Evolutionary conservation across 1,140 invertebrate species (phyloP).

Genomic region (Ostrea denselamellosa): DNA sequence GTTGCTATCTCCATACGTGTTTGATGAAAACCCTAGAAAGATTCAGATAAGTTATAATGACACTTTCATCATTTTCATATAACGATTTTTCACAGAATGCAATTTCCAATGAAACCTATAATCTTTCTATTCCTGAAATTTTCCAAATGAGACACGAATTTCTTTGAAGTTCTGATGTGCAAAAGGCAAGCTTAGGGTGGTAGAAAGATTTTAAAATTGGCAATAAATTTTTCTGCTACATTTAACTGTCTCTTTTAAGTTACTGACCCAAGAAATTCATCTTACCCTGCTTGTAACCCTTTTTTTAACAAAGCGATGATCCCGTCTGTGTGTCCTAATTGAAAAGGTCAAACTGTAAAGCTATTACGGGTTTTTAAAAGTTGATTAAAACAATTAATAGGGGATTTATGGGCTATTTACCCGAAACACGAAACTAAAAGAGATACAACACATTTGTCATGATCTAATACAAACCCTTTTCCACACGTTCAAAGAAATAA

Average conservation of each 20-base stretch:
- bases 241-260: conserved; percentile 37
- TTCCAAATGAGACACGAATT: not conserved
- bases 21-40: conserved; percentile 7
- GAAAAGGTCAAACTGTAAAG: conserved; percentile 28
- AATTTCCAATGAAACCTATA: not conserved
- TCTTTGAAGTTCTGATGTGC: not conserved
- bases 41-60: conserved; percentile 9
- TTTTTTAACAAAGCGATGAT: conserved; percentile 19
- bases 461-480: conserved; percentile 8
- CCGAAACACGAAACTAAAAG: conserved; percentile 18
- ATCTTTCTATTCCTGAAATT: not conserved
- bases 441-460: conserved; percentile 3
- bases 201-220: not conserved
- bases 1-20: not conserved
- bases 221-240: not conserved
- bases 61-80: not conserved
- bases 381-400: conserved; percentile 31
- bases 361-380: conserved; percentile 21
- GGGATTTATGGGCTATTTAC: conserved; percentile 23
- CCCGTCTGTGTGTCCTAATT: conserved; percentile 32
- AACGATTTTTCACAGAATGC: conserved; percentile 1
- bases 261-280: conserved; percentile 19
- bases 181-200: conserved; percentile 6
- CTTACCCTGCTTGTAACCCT: conserved; percentile 7
- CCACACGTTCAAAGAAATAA: conserved; percentile 21